Percentiles rank a stretch among this genome's conserved stretches.
These are phyloP conservation scores for Penaeus japonicus DNA, from an alignment of 1,140 invertebrate species.

Conservation along the genomic window DNA sequence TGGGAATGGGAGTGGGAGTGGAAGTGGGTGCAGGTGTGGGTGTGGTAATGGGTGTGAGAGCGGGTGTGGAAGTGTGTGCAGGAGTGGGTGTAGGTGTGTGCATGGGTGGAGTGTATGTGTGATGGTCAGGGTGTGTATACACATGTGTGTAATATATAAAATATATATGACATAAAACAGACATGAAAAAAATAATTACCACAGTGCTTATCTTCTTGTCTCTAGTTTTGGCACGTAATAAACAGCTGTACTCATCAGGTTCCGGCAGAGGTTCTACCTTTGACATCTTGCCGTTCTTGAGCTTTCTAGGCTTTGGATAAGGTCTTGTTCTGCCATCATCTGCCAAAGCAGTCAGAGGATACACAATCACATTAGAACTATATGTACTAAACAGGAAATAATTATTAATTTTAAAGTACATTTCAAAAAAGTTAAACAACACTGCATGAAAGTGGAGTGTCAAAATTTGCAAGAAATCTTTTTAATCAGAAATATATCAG, in stretches of 20 bases:
- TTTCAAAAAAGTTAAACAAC: too few relatives aligned
- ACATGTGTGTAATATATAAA: neutral
- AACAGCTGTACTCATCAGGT: conserved; percentile 53
- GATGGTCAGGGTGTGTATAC: neutral
- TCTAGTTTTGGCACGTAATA: conserved; percentile 49
- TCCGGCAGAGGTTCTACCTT: conserved; percentile 52
- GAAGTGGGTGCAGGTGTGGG: too few relatives aligned
- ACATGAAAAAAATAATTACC: conserved; percentile 32
- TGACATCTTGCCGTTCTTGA: conserved; percentile 55
- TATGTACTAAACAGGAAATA: too few relatives aligned
- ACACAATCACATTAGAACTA: neutral
- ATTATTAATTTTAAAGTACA: too few relatives aligned
- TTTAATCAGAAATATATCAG: too few relatives aligned
- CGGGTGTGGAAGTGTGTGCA: too few relatives aligned
- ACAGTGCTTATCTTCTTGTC: conserved; percentile 56
- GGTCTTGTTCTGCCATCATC: conserved; percentile 57
- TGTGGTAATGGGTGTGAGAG: too few relatives aligned
- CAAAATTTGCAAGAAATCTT: too few relatives aligned
- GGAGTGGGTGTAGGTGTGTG: too few relatives aligned
- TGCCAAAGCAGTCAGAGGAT: neutral
- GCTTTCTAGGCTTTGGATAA: conserved; percentile 50
- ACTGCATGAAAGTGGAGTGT: too few relatives aligned
- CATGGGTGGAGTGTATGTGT: too few relatives aligned
- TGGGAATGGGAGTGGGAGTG: too few relatives aligned
- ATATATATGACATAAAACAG: neutral